A percentile compares a stretch with the other conserved stretches of the same genome.
Evolutionary conservation across 2,113 vertebrate species (phyloP).

Genomic region (Oenanthe melanoleuca): DNA sequence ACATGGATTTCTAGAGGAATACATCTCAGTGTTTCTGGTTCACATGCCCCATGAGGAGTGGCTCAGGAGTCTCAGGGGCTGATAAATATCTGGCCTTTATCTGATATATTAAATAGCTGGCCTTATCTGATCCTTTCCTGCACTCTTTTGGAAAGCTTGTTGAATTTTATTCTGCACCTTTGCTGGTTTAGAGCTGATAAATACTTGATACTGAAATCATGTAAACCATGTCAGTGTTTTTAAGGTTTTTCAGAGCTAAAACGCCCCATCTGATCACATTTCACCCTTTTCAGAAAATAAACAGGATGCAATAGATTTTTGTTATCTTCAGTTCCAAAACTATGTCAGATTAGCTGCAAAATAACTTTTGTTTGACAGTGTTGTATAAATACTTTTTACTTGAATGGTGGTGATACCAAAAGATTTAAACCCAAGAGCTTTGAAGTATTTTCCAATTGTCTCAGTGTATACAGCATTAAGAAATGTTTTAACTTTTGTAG

Average conservation of each 20-base stretch:
- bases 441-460: slow-evolving; percentile 51
- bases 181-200: neutral
- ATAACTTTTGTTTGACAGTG: slow-evolving; percentile 23
- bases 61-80: neutral
- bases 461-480: neutral
- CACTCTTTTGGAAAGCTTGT: neutral
- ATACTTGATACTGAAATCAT: neutral
- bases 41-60: neutral
- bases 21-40: neutral
- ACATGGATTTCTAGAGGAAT: neutral
- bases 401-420: neutral
- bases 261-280: neutral
- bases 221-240: neutral
- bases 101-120: neutral
- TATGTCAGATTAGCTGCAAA: slow-evolving; percentile 21
- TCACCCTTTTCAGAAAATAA: slow-evolving; percentile 39
- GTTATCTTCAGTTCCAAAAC: neutral
- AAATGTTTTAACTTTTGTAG: slow-evolving; percentile 39
- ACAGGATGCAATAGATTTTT: slow-evolving; percentile 16
- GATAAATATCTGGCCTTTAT: neutral
- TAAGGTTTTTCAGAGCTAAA: neutral
- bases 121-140: neutral
- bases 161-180: neutral
- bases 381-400: slow-evolving; percentile 38
- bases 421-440: slow-evolving; percentile 15